phyloP scores from a whole-genome alignment of 1,140 invertebrate species.

The Chironomus striatipennis region DNA sequence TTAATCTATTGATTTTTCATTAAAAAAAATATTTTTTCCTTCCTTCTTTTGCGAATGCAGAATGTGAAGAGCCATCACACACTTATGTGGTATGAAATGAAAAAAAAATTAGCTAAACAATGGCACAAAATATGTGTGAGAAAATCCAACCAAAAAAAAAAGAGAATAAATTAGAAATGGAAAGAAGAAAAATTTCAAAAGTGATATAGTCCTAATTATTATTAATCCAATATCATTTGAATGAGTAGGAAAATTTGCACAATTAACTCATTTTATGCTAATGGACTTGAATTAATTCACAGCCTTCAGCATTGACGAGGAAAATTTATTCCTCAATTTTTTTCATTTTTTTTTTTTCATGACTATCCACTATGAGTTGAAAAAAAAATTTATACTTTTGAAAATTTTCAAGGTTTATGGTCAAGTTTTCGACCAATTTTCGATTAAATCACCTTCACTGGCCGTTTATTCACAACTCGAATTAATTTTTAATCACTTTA shows the following conservation, averaged over 20 bases:
- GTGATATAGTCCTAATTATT: too few species aligned
- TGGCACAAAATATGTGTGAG: too few species aligned
- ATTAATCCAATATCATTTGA: slow-evolving; percentile 8
- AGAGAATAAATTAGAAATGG: too few species aligned
- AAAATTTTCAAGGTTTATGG: too few species aligned
- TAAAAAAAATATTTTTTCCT: background rate
- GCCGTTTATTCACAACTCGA: background rate
- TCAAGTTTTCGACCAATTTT: background rate
- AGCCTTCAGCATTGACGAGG: background rate
- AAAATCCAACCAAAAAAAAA: too few species aligned
- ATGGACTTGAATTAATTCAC: slow-evolving; percentile 1
- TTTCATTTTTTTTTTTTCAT: background rate
- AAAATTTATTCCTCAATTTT: background rate
- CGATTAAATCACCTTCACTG: slow-evolving; percentile 14
- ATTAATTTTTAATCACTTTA: background rate
- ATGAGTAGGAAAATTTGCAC: slow-evolving; percentile 1
- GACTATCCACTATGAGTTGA: background rate
- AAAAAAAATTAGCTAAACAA: too few species aligned
- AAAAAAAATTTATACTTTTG: background rate
- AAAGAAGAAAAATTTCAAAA: too few species aligned
- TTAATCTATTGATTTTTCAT: slow-evolving; percentile 23
- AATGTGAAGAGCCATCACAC: too few species aligned
- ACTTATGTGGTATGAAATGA: too few species aligned
- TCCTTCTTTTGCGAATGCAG: too few species aligned
- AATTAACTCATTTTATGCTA: slow-evolving; percentile 8